Conservation (phyloP, 1,140 invertebrate genomes). For the Whitmania pigra region DNA sequence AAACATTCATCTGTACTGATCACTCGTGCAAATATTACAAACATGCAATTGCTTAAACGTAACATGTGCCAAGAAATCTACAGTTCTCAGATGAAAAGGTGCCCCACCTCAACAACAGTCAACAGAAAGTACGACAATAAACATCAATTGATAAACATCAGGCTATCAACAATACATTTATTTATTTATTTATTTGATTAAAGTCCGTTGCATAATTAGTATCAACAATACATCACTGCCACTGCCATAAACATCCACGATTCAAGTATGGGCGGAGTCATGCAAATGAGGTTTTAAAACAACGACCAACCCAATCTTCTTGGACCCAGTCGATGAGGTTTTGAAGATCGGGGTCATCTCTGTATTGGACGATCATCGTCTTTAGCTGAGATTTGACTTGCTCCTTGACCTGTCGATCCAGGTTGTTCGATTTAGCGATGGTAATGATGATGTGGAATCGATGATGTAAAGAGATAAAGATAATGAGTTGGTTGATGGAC, state of each 20-base stretch:
- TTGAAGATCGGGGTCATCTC: slow-evolving; percentile 93
- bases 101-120: no score
- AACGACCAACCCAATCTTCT: slow-evolving; percentile 74
- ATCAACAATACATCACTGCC: neutral
- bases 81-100: no score
- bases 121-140: no score
- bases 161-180: no score
- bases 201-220: no score
- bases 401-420: slow-evolving; percentile 59
- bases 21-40: no score
- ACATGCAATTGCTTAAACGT: no score
- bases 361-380: slow-evolving; percentile 84
- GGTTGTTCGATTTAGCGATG: neutral
- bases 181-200: no score
- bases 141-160: neutral
- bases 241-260: neutral
- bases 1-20: no score
- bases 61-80: no score
- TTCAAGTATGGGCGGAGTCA: neutral
- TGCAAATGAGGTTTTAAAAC: neutral
- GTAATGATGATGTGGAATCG: neutral
- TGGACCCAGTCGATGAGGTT: slow-evolving; percentile 98
- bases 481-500: no score
- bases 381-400: slow-evolving; percentile 81
- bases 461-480: no score